These are phyloP conservation scores for Muschampia staudingeri DNA, from an alignment of 2,888 invertebrate species.

Conservation along the genomic window DNA sequence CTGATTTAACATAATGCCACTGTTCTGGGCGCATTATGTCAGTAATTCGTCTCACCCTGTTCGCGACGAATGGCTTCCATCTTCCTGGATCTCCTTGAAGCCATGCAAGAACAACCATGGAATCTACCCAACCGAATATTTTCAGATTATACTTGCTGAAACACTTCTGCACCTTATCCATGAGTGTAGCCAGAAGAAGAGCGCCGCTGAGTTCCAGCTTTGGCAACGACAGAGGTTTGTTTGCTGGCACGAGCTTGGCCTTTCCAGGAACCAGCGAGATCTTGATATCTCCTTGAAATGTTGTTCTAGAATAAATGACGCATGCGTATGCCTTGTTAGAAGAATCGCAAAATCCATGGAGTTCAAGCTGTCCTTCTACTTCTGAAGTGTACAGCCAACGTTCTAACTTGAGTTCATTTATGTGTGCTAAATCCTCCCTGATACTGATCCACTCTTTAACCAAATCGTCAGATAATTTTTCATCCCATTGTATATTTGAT, in stretches of 20 bases:
- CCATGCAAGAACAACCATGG: constrained; percentile 60
- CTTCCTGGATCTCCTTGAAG: constrained; percentile 50
- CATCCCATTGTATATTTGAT: background rate
- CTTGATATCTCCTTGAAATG: background rate
- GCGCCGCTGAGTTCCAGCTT: constrained; percentile 53
- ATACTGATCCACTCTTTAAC: constrained; percentile 31
- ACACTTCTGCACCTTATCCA: constrained; percentile 40
- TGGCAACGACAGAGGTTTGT: constrained; percentile 53
- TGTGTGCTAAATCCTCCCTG: constrained; percentile 20
- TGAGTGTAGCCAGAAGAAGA: constrained; percentile 56
- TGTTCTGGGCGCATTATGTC: constrained; percentile 46
- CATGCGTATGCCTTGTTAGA: constrained; percentile 31
- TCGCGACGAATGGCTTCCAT: constrained; percentile 54
- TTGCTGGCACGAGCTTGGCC: constrained; percentile 56
- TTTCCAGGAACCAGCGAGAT: constrained; percentile 55
- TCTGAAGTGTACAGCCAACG: background rate
- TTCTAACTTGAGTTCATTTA: background rate
- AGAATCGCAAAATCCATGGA: constrained; percentile 28
- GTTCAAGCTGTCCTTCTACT: background rate
- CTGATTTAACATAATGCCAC: constrained; percentile 65
- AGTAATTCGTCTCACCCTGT: constrained; percentile 56
- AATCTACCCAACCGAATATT: constrained; percentile 58
- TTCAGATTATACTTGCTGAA: constrained; percentile 36
- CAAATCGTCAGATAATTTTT: constrained; percentile 32
- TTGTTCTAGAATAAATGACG: constrained; percentile 30